Evolutionary conservation across 2,113 vertebrate species (phyloP).

Genomic region (Rafetus swinhoei): DNA sequence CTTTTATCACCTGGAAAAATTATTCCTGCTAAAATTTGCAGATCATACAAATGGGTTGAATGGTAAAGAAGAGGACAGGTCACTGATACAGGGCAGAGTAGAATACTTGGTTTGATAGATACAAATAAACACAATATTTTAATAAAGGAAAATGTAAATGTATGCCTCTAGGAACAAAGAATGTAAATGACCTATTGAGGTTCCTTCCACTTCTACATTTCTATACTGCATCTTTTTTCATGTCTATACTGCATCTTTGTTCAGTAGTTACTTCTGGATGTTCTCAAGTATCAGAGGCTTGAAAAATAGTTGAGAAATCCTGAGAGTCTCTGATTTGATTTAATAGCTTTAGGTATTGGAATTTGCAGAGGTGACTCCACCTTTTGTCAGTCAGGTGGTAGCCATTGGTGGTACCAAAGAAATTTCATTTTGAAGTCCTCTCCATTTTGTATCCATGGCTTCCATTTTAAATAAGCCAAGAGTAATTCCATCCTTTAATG

Average conservation of each 20-base stretch:
- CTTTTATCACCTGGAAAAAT: not conserved
- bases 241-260: no score
- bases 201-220: not conserved
- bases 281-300: not conserved
- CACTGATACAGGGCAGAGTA: not conserved
- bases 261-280: not conserved
- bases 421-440: not conserved
- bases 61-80: not conserved
- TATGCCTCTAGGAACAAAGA: not conserved
- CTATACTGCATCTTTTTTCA: not conserved
- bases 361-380: not conserved
- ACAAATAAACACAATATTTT: not conserved
- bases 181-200: not conserved
- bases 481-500: not conserved
- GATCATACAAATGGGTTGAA: not conserved
- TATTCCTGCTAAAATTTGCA: not conserved
- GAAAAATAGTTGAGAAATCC: not conserved
- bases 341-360: not conserved
- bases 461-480: not conserved
- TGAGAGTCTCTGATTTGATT: not conserved
- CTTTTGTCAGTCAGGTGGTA: not conserved
- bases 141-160: not conserved
- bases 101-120: not conserved
- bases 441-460: not conserved
- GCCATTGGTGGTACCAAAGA: not conserved